Evolutionary conservation across 2,888 invertebrate genomes (phyloP).

Genomic region (Malacosoma neustria): DNA sequence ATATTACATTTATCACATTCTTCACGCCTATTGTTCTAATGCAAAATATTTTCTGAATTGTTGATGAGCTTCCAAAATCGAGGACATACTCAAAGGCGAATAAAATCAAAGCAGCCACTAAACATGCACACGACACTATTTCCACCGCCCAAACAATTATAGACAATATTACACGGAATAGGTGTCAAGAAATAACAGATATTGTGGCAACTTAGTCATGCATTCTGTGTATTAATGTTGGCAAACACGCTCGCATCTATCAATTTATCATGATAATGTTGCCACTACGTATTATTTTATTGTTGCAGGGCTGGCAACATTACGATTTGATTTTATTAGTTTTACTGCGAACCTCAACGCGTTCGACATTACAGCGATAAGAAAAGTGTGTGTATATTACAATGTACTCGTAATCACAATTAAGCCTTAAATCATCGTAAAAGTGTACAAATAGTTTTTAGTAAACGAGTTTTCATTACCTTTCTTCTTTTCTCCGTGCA

Average conservation of each 20-base stretch:
- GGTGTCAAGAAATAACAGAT: constrained; percentile 1
- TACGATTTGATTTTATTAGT: no score
- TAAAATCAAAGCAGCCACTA: constrained; percentile 6
- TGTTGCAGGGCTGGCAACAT: constrained; percentile 4
- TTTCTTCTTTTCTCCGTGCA: no score
- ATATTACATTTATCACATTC: no score
- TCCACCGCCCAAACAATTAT: constrained; percentile 23
- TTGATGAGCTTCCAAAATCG: neutral
- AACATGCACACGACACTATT: constrained; percentile 39
- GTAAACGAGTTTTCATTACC: no score
- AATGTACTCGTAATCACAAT: no score
- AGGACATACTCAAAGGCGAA: neutral
- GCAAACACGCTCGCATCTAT: constrained; percentile 3
- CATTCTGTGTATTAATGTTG: constrained; percentile 5
- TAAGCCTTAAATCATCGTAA: no score
- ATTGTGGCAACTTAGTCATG: constrained; percentile 8
- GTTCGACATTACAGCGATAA: no score
- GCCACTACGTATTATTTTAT: neutral
- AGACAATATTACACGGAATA: constrained; percentile 21
- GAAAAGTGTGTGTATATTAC: no score
- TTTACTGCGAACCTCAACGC: no score
- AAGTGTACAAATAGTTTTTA: no score
- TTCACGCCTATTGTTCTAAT: neutral
- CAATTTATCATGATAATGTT: constrained; percentile 5
- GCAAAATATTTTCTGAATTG: neutral